Base-by-base conservation (phyloP, 2,113 vertebrate species). In the Corythoichthys haematopterus region DNA sequence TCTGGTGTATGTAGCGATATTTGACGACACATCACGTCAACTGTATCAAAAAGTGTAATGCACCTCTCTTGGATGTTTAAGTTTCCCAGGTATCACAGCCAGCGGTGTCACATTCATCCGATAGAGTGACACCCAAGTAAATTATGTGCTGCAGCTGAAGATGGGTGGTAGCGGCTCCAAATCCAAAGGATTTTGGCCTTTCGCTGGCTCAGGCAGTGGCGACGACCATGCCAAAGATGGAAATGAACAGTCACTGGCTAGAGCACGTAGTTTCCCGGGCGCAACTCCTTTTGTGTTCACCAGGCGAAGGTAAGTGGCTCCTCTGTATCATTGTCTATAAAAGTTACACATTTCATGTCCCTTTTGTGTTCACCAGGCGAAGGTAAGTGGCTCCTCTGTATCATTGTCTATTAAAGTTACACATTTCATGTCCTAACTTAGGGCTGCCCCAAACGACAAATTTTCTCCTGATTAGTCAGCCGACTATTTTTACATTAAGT, bases 131-230 rank as follows among this genome's bases (percentile, higher is more conserved):
- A 62, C 77, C 81, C 81, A 75, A 73, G 87, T 85, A 89, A 87
- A 93, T 88, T 87, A 94, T 94, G 93, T 89, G 86, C 88, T 79
- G 88, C 78, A 88, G 91, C 85, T 94, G 90, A 95, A 88, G 81
- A 97, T 96, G 95, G 95, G 95, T 75, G 91, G 93, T 82, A 97
- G 93, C 77, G 91, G 94, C 88, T 96, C 94, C 88, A 96, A 95
- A 91, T 88, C 91, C 82, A 94, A 93, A 88, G 92, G 94, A 81
- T 93, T 94, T 80, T 97, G 95, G 95, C 94, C 95, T 77, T 96
- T 96, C 84, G 88, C 93, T 76, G 93, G 94, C 73, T 89, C 93
- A 16, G 88, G 91, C 72, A 82, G 89, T 52, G 89, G 84, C 37
- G 86, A 90, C 12, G 92, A 94, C 69, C 67, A 89, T 33, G 84